A percentile compares a stretch with the other conserved stretches of the same genome.
Evolutionary conservation across 1,140 invertebrate species (phyloP).

Genomic region (Eubasilissa regina): DNA sequence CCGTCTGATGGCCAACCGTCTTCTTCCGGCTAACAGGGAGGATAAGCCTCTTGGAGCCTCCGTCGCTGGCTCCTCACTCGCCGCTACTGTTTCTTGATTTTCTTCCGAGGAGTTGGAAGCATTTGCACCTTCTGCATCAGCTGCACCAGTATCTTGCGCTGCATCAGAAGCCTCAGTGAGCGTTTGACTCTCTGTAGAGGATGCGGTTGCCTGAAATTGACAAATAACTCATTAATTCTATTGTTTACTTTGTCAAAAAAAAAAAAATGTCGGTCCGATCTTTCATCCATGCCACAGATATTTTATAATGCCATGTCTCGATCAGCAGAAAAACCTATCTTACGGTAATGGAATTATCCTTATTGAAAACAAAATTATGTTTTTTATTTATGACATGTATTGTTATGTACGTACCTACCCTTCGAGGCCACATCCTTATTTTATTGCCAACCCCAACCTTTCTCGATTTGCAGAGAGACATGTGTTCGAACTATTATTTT

Average conservation of each 20-base stretch:
- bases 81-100: constrained; percentile 73
- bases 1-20: constrained; percentile 73
- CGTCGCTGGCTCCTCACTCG: constrained; percentile 72
- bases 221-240: background rate
- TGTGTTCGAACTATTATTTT: no score
- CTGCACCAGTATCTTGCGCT: constrained; percentile 22
- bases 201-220: background rate
- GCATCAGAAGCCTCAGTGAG: constrained; percentile 45
- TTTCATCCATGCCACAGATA: background rate
- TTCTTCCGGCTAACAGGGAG: constrained; percentile 74
- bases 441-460: no score
- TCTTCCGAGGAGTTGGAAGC: constrained; percentile 67
- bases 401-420: background rate
- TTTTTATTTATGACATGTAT: background rate
- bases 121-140: constrained; percentile 67
- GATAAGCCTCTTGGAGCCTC: constrained; percentile 73
- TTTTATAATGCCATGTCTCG: background rate
- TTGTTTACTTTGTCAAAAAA: background rate
- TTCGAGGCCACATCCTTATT: no score
- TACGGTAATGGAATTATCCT: background rate
- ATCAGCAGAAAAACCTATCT: background rate
- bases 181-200: constrained; percentile 44
- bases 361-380: background rate
- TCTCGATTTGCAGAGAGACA: no score
- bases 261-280: background rate